Percentiles rank a stretch among this genome's conserved stretches.
Evolutionary conservation across 2,888 invertebrate genomes (phyloP).

Genomic region (Sesia apiformis): DNA sequence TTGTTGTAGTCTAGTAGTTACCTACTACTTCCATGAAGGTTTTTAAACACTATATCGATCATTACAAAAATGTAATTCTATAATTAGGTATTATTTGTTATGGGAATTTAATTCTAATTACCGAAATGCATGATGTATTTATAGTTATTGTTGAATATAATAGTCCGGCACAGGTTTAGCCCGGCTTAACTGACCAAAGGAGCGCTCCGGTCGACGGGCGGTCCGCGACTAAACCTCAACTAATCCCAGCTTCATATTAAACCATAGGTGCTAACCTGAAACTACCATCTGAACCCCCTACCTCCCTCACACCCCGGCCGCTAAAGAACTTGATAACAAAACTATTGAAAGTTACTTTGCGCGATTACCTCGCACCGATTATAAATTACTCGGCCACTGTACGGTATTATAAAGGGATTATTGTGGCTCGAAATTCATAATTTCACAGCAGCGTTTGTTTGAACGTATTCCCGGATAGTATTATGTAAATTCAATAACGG

Average conservation of each 20-base stretch:
- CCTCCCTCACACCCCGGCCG: slow-evolving; percentile 12
- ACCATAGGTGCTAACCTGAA: slow-evolving; percentile 62
- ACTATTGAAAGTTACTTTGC: slow-evolving; percentile 63
- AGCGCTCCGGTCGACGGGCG: slow-evolving; percentile 35
- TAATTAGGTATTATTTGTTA: no score
- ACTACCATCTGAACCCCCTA: slow-evolving; percentile 24
- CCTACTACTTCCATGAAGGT: no score
- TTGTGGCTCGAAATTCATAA: slow-evolving; percentile 47
- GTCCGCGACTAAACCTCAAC: slow-evolving; percentile 53
- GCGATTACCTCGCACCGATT: slow-evolving; percentile 33
- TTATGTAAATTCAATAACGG: slow-evolving; percentile 53
- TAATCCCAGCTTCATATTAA: slow-evolving; percentile 69
- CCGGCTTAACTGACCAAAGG: slow-evolving; percentile 63
- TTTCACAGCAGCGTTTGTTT: slow-evolving; percentile 31
- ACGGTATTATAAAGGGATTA: slow-evolving; percentile 52
- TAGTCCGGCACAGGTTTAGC: slow-evolving; percentile 29
- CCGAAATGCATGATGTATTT: no score
- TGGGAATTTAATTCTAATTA: no score
- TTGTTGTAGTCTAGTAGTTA: no score
- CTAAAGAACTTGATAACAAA: slow-evolving; percentile 43
- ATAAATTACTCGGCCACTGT: slow-evolving; percentile 19
- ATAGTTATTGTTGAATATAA: no score
- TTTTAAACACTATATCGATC: no score
- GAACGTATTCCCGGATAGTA: slow-evolving; percentile 34
- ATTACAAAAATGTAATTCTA: no score